A percentile compares a stretch with the other conserved stretches of the same genome.
Evolutionary conservation across 2,797 vertebrate genomes (phyloP).

Genomic region (Xenentodon cancila): DNA sequence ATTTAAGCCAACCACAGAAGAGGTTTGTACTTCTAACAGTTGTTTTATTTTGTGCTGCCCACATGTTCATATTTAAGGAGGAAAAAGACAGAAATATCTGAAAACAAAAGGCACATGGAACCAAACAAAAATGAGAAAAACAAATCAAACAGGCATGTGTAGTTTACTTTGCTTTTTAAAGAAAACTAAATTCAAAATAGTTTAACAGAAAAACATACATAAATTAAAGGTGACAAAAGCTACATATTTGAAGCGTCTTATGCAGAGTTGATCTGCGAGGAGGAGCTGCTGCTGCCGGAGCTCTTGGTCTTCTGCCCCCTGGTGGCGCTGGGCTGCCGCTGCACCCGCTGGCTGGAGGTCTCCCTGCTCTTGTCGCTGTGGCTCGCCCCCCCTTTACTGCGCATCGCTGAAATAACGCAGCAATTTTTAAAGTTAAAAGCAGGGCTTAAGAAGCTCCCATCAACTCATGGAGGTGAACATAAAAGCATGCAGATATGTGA

Average conservation of each 20-base stretch:
- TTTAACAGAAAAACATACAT: neutral
- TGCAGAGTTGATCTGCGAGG: conserved; percentile 82
- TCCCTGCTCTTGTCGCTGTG: conserved; percentile 86
- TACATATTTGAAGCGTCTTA: conserved; percentile 23
- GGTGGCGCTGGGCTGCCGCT: conserved; percentile 89
- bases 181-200: conserved; percentile 2
- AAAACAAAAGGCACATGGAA: too few species aligned
- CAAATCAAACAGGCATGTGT: too few species aligned
- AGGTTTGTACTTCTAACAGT: too few species aligned
- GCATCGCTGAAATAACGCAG: conserved; percentile 73
- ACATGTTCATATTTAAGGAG: too few species aligned
- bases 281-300: conserved; percentile 85
- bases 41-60: too few species aligned
- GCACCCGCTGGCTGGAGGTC: conserved; percentile 87
- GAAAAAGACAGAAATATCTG: too few species aligned
- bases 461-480: conserved; percentile 10
- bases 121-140: too few species aligned
- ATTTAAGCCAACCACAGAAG: too few species aligned
- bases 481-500: too few species aligned
- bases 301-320: conserved; percentile 91
- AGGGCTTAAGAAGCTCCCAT: neutral
- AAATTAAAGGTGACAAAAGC: conserved; percentile 13
- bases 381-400: conserved; percentile 81
- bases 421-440: neutral
- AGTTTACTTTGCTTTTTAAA: too few species aligned